Evolutionary conservation across 2,113 vertebrate species (phyloP), one percentile per base, ranked within the genome.

Genomic region (Thunnus maccoyii): DNA sequence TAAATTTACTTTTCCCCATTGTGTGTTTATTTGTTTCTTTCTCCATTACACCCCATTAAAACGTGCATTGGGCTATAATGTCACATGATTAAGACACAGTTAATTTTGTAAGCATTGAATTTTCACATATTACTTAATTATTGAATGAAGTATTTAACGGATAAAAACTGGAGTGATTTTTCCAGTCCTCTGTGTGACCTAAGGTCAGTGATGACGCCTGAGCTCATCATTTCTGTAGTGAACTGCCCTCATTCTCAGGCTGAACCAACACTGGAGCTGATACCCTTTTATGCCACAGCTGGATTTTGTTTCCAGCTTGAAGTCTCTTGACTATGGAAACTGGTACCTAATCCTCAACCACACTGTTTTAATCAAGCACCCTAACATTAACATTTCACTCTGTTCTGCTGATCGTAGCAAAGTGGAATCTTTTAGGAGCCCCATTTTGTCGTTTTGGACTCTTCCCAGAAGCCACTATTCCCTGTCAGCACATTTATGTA

Each of bases 401-500:
- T 32, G 27, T 76, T 89, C 81, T 87, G 86, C 87, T 89, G 90
- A 91, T 76, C 50, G 1, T 14, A 76, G 60, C 72, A 61, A 76
- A 91, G 75, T 57, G 20, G 61, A 86, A 73, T 77, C 60, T 85
- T 83, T 87, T 63, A 74, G 72, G 79, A 77, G 66, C 55, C 75
- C 58, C 36, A 57, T 81, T 79, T 86, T 80, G 76, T 82, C 68
- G 17, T 79, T 75, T 76, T 83, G 83, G 83, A 85, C 71, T 74
- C 22, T 65, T 76, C 22, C 77, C 87, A 90, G 70, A 83, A 85
- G 79, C 83, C 77, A 81, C 72, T 79, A 32, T 69, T 86, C 64
- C 58, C 71, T 76, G 85, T 93, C 89, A 92, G 87, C 87, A 90
- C 82, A 90, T 92, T 92, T 88, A 87, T 83, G 82, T 87, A 91